Conservation (phyloP, 2,797 vertebrate species). For the Sebastes elongatus region DNA sequence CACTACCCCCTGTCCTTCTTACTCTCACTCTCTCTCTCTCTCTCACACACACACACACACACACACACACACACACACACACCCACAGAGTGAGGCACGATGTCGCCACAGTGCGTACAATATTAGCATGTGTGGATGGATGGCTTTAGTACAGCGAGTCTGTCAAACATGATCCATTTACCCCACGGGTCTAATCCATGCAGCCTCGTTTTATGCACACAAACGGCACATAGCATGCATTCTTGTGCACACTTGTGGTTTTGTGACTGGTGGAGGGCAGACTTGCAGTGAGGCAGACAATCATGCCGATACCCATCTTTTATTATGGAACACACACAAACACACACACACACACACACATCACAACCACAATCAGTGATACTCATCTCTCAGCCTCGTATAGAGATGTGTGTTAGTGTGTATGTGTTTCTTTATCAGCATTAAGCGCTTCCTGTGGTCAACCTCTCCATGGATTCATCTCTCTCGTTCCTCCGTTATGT, state of each 20-base stretch:
- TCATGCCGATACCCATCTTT: slow-evolving; percentile 52
- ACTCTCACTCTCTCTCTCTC: not conserved
- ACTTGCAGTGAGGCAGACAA: slow-evolving; percentile 26
- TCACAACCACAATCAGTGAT: not conserved
- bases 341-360: slow-evolving; percentile 2
- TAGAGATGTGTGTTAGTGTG: slow-evolving; percentile 16
- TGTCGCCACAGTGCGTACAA: slow-evolving; percentile 59
- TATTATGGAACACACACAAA: slow-evolving; percentile 39
- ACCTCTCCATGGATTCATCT: slow-evolving; percentile 30
- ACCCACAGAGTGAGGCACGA: slow-evolving; percentile 46
- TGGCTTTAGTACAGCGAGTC: slow-evolving; percentile 77
- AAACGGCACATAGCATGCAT: slow-evolving; percentile 62
- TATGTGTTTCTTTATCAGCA: slow-evolving; percentile 44
- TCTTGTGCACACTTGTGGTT: slow-evolving; percentile 57
- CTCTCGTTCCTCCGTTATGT: not conserved
- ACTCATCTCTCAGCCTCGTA: not conserved
- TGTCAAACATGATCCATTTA: slow-evolving; percentile 83
- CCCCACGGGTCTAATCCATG: slow-evolving; percentile 69
- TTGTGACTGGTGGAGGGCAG: slow-evolving; percentile 44
- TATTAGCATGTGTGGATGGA: slow-evolving; percentile 83
- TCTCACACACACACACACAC: slow-evolving; percentile 5
- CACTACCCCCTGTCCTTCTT: not conserved
- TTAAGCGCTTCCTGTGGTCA: slow-evolving; percentile 59
- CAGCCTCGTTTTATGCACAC: slow-evolving; percentile 27
- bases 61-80: slow-evolving; percentile 15